Base-by-base conservation (phyloP, 2,797 vertebrate genomes). In the Enteromius paludinosus region DNA sequence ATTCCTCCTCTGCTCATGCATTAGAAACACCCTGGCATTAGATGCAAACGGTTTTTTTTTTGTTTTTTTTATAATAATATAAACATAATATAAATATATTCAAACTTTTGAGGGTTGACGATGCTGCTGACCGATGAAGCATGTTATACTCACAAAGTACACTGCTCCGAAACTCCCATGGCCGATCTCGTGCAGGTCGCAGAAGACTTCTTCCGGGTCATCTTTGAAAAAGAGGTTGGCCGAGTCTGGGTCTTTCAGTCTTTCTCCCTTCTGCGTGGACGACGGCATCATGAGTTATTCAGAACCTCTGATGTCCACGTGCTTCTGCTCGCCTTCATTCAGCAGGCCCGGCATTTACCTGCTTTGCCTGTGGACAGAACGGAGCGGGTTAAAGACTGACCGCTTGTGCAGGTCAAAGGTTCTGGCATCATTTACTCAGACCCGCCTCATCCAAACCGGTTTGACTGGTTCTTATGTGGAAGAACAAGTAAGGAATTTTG, bases 161-260 rank as follows among this genome's bases (percentile, higher is more conserved):
- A 99, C 98, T 1, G 97, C 98, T 90, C 98, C 98, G 79, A 99
- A 99, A 90, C 98, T 99, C 92, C 98, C 98, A 96, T 99, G 98
- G 84, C 98, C 98, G 56, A 99, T 99, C 93, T 99, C 98, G 23
- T 99, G 98, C 86, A 99, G 93, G 88, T 96, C 98, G 85, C 97
- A 96, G 89, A 99, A 99, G 83, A 99, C 94, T n/a, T 97, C 96
- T 85, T 98, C 97, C 5, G 98, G 98, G 92, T 99, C 98, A 92
- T 99, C 97, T 93, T 97, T 98, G 92, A 96, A 96, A 94, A 99
- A 99, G 49, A 98, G 95, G 88, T 96, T 96, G 43, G 95, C 93
- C 89, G 96, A 89, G 88, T 99, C 98, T 0, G 97, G 96, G 93
- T 99, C 97, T 91, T 96, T 98, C 43, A 90, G 92, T 81, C 91